Evolutionary conservation across 2,888 invertebrate genomes (phyloP).

Genomic region (Eilema caniola): DNA sequence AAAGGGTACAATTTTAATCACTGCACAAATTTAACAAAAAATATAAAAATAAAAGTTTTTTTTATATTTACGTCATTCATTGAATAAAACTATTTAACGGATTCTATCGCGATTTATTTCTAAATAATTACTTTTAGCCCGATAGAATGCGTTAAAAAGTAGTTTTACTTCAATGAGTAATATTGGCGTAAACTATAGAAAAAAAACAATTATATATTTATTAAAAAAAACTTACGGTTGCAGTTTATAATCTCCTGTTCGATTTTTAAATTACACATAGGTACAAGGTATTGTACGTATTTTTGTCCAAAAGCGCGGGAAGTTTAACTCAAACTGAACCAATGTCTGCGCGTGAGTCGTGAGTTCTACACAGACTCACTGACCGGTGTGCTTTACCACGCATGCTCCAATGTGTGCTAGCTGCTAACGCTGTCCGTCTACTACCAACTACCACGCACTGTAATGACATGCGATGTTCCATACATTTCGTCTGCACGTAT

Average conservation of each 20-base stretch:
- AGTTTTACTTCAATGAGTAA: too few species aligned
- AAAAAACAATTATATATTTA: too few species aligned
- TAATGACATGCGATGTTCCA: slow-evolving; percentile 46
- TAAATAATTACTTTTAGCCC: too few species aligned
- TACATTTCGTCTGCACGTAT: slow-evolving; percentile 32
- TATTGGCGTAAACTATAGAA: too few species aligned
- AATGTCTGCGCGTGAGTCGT: slow-evolving; percentile 54
- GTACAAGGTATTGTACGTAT: too few species aligned
- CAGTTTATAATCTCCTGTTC: slow-evolving; percentile 13
- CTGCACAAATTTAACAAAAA: background rate
- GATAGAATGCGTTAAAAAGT: too few species aligned
- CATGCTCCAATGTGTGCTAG: slow-evolving; percentile 45
- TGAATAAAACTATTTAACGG: too few species aligned
- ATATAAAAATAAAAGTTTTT: background rate
- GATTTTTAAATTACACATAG: slow-evolving; percentile 28
- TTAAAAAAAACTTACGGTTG: slow-evolving; percentile 34
- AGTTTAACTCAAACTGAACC: slow-evolving; percentile 38
- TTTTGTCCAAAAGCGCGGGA: slow-evolving; percentile 46
- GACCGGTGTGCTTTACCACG: slow-evolving; percentile 41
- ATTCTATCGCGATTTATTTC: too few species aligned
- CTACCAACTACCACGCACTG: slow-evolving; percentile 32
- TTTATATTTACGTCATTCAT: background rate
- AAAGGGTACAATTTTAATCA: background rate
- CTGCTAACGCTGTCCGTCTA: slow-evolving; percentile 29
- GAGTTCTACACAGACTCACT: slow-evolving; percentile 53